A percentile compares a stretch with the other conserved stretches of the same genome.
phyloP scores from a whole-genome alignment of 2,113 vertebrate species.

The Chaetorhynchus papuensis region DNA sequence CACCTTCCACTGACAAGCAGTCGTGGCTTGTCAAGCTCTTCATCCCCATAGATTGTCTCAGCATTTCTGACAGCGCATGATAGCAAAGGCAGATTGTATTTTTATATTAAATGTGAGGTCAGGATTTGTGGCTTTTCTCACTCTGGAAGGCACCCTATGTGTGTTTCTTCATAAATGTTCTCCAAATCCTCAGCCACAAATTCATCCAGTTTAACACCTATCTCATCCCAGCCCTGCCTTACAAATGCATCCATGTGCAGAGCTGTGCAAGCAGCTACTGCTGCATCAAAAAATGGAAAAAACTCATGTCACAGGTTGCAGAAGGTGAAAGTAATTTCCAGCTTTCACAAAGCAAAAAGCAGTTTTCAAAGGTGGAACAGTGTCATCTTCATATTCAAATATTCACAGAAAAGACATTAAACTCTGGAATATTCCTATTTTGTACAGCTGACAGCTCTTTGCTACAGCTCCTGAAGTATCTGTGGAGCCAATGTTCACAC shows the following conservation, averaged over 20 bases:
- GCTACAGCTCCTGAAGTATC: neutral
- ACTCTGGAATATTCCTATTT: neutral
- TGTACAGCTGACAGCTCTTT: neutral
- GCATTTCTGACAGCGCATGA: neutral
- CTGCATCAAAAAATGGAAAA: neutral
- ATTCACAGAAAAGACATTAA: neutral
- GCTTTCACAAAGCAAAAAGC: neutral
- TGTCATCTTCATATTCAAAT: neutral
- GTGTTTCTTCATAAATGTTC: neutral
- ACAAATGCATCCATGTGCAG: neutral
- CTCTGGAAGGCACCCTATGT: neutral
- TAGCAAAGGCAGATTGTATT: neutral
- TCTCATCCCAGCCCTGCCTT: neutral
- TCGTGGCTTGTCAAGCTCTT: neutral
- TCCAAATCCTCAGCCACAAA: neutral
- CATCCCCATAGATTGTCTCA: neutral
- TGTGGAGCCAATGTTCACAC: neutral
- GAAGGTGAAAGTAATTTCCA: neutral
- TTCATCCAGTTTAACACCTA: neutral
- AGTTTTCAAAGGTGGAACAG: neutral
- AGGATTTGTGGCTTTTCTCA: neutral
- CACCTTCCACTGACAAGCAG: neutral
- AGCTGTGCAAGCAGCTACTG: neutral
- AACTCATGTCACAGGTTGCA: neutral
- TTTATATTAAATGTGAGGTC: neutral